phyloP scores from a whole-genome alignment of 1,140 invertebrate species.

The Anthonomus grandis region DNA sequence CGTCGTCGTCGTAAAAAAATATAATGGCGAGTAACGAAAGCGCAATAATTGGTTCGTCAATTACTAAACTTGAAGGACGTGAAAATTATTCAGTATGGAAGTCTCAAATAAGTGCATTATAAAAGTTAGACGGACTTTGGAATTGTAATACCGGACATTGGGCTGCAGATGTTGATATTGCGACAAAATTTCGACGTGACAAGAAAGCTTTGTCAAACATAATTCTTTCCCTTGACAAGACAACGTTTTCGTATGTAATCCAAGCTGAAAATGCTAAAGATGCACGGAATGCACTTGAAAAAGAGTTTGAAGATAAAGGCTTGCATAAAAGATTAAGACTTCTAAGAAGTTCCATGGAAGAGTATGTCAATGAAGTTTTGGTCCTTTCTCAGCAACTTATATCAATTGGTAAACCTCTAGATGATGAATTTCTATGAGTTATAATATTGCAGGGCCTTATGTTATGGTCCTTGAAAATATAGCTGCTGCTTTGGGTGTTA shows the following conservation, averaged over 20 bases:
- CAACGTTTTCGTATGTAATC: constrained; percentile 16
- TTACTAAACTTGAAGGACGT: too few species aligned
- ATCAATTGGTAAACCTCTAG: constrained; percentile 27
- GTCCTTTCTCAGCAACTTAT: constrained; percentile 3
- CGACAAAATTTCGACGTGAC: constrained; percentile 1
- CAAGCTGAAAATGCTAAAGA: too few species aligned
- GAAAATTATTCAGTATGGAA: constrained; percentile 15
- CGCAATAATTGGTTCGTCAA: too few species aligned
- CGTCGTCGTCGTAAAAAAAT: too few species aligned
- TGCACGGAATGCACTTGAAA: constrained; percentile 7
- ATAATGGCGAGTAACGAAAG: too few species aligned
- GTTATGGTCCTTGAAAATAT: constrained; percentile 42
- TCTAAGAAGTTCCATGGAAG: constrained; percentile 2
- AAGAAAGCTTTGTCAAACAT: too few species aligned
- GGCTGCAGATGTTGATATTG: neutral
- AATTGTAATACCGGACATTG: constrained; percentile 4
- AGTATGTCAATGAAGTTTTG: constrained; percentile 10
- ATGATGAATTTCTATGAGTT: constrained; percentile 30
- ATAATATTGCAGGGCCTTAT: constrained; percentile 33
- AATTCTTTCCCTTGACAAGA: constrained; percentile 17
- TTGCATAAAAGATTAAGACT: too few species aligned
- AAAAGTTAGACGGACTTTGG: constrained; percentile 10
- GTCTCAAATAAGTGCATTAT: constrained; percentile 3
- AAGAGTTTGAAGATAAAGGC: too few species aligned
- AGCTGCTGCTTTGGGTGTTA: too few species aligned